phyloP scores from a whole-genome alignment of 1,140 invertebrate genomes.

The Dendrolimus punctatus region DNA sequence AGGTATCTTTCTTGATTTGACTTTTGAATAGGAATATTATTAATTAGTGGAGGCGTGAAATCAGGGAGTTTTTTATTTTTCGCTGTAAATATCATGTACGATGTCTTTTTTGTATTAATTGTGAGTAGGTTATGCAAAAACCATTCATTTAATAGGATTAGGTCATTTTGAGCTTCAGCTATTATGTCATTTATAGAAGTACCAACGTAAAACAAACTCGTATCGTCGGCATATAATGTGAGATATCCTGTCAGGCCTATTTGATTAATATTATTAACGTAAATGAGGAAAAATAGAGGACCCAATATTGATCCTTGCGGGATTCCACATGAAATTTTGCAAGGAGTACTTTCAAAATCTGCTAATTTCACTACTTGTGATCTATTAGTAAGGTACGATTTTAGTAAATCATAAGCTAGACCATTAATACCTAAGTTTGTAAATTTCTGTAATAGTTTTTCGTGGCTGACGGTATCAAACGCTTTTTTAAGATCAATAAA shows the following conservation, averaged over 20 bases:
- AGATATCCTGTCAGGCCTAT: conserved; percentile 1
- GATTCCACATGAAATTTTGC: not conserved
- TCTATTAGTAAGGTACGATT: conserved; percentile 1
- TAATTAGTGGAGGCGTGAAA: too few relatives aligned
- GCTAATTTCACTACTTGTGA: conserved; percentile 3
- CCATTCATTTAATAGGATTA: conserved; percentile 3
- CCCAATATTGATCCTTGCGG: too few relatives aligned
- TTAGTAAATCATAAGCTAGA: not conserved
- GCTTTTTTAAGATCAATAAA: too few relatives aligned
- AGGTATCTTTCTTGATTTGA: too few relatives aligned
- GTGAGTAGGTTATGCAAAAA: conserved; percentile 16
- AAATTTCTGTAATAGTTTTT: conserved; percentile 5
- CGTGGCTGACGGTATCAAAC: too few relatives aligned
- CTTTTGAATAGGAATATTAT: too few relatives aligned
- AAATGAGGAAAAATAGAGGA: conserved; percentile 5
- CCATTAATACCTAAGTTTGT: conserved; percentile 5
- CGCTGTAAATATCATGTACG: too few relatives aligned
- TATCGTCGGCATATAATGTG: conserved; percentile 3
- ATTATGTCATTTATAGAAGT: not conserved
- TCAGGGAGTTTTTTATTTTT: too few relatives aligned
- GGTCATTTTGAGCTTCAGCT: not conserved
- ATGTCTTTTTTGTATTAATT: conserved; percentile 6
- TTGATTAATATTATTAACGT: conserved; percentile 2
- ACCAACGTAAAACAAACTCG: conserved; percentile 3
- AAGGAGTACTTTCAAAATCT: not conserved